Percentiles rank a stretch among this genome's conserved stretches.
These are phyloP conservation scores for Zaprionus lineosus DNA, from an alignment of 2,888 invertebrate genomes.

Conservation along the genomic window DNA sequence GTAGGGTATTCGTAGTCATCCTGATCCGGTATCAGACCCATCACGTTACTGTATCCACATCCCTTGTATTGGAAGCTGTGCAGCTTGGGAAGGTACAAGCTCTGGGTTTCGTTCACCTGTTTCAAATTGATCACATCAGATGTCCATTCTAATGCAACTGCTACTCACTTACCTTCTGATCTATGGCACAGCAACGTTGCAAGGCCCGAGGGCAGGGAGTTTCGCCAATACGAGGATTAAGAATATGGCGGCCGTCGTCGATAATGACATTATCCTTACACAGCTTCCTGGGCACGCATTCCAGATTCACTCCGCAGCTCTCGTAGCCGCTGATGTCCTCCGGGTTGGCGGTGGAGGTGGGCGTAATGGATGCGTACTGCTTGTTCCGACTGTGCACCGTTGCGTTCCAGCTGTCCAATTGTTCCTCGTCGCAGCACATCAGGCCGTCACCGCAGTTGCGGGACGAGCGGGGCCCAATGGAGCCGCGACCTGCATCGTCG, in stretches of 20 bases:
- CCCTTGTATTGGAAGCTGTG: conserved; percentile 65
- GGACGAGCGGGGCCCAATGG: conserved; percentile 44
- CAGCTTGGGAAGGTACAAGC: conserved; percentile 34
- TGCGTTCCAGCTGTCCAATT: conserved; percentile 53
- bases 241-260: conserved; percentile 47
- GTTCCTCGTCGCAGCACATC: conserved; percentile 53
- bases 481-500: conserved; percentile 47
- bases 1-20: conserved; percentile 82
- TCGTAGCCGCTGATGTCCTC: conserved; percentile 42
- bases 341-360: background rate
- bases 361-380: background rate
- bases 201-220: conserved; percentile 28
- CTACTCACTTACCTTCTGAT: conserved; percentile 35
- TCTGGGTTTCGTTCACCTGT: conserved; percentile 35
- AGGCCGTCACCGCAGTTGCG: conserved; percentile 31
- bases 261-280: conserved; percentile 52
- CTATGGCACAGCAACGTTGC: conserved; percentile 50
- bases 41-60: conserved; percentile 88
- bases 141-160: background rate
- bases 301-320: conserved; percentile 53
- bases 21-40: conserved; percentile 89
- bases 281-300: conserved; percentile 57
- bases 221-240: conserved; percentile 47
- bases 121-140: no score
- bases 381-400: fast-evolving